A percentile compares a stretch with the other conserved stretches of the same genome.
phyloP scores from a whole-genome alignment of 2,797 vertebrate genomes.

The Lagorchestes hirsutus region DNA sequence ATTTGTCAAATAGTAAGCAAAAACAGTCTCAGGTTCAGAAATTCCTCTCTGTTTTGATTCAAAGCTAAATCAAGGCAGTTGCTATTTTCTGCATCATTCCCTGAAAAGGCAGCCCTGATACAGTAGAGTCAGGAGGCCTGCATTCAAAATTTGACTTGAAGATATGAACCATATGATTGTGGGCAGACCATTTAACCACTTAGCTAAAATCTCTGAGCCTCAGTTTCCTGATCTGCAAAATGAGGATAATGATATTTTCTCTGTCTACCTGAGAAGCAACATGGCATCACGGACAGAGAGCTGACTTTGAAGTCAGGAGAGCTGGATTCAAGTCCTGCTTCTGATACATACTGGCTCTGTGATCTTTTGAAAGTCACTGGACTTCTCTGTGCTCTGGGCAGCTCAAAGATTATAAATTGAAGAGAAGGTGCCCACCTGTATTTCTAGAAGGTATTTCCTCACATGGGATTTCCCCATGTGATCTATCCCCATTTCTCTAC shows the following conservation, averaged over 20 bases:
- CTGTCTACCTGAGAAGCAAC: background rate
- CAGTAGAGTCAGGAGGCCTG: background rate
- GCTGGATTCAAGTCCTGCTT: background rate
- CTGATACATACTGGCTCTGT: background rate
- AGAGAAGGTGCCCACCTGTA: background rate
- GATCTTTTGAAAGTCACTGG: background rate
- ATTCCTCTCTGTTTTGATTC: constrained; percentile 48
- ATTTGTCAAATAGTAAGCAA: constrained; percentile 63
- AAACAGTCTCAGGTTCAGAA: constrained; percentile 67
- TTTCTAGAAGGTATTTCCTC: background rate
- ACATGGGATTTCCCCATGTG: background rate
- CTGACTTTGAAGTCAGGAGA: background rate
- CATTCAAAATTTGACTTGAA: background rate
- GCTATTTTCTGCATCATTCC: background rate
- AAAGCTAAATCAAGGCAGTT: background rate
- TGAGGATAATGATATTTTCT: background rate
- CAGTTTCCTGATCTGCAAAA: background rate
- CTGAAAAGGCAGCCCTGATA: background rate
- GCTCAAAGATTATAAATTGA: constrained; percentile 38
- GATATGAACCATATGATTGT: background rate
- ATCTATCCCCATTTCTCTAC: background rate
- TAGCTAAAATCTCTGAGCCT: background rate
- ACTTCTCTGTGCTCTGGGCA: constrained; percentile 39
- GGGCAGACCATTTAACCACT: background rate
- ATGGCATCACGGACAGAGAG: background rate